Evolutionary conservation across 2,797 vertebrate species (phyloP).

Genomic region (Notolabrus celidotus): DNA sequence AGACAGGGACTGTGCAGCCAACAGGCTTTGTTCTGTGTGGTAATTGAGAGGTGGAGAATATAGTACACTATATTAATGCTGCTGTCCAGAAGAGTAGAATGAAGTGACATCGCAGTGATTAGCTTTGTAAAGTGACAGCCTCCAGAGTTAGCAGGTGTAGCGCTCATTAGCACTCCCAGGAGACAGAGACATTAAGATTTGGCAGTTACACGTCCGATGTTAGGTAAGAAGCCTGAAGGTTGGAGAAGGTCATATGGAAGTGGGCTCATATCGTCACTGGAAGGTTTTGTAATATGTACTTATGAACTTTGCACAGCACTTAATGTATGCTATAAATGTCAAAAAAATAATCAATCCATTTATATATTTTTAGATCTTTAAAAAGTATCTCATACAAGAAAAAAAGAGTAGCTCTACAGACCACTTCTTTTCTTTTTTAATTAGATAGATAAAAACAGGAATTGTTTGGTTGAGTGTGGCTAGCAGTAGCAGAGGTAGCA

Average conservation of each 20-base stretch:
- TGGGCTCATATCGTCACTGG: neutral
- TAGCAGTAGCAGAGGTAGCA: too few relatives aligned
- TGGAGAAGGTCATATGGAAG: neutral
- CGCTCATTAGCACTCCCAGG: conserved; percentile 42
- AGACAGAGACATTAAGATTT: conserved; percentile 32
- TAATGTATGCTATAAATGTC: neutral
- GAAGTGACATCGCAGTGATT: conserved; percentile 38
- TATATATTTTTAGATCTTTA: too few relatives aligned
- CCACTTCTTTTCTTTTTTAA: too few relatives aligned
- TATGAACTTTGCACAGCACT: neutral
- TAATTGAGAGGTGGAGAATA: conserved; percentile 43
- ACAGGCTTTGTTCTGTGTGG: conserved; percentile 46
- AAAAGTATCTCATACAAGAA: neutral
- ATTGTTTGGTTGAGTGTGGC: too few relatives aligned
- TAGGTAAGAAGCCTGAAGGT: conserved; percentile 22
- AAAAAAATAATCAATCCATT: neutral
- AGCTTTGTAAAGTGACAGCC: conserved; percentile 35
- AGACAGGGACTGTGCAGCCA: conserved; percentile 35
- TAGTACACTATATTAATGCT: conserved; percentile 18
- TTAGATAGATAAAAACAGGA: too few relatives aligned
- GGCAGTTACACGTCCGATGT: conserved; percentile 27
- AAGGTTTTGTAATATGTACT: neutral
- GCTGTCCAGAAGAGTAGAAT: conserved; percentile 22
- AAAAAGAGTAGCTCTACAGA: neutral
- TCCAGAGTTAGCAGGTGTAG: conserved; percentile 51